Conservation (phyloP, 2,113 vertebrate species). For the Phainopepla nitens region DNA sequence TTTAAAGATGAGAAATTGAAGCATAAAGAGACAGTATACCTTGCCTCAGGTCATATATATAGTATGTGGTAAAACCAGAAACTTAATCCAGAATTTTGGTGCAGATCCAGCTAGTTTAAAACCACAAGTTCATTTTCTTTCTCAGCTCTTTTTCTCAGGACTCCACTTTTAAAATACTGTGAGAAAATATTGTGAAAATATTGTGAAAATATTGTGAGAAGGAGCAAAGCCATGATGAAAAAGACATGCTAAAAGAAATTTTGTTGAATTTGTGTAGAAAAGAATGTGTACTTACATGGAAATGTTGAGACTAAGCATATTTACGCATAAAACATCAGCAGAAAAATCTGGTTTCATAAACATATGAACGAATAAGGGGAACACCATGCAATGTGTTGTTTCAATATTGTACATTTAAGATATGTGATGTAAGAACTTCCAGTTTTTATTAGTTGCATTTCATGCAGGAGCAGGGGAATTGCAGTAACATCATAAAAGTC, state of each 20-base stretch:
- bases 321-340: neutral
- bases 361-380: neutral
- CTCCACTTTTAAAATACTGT: neutral
- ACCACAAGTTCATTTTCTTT: neutral
- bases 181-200: neutral
- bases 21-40: neutral
- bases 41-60: neutral
- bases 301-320: neutral
- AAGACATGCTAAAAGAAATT: neutral
- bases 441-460: neutral
- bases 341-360: neutral
- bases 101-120: neutral
- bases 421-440: neutral
- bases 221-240: neutral
- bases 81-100: neutral
- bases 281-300: neutral
- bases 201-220: neutral
- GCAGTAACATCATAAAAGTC: neutral
- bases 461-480: neutral
- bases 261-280: neutral
- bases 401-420: neutral
- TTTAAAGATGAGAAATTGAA: neutral
- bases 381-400: accelerated
- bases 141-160: neutral
- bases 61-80: neutral